Conservation (phyloP, 1,140 invertebrate genomes). For the Cotesia chilonis region DNA sequence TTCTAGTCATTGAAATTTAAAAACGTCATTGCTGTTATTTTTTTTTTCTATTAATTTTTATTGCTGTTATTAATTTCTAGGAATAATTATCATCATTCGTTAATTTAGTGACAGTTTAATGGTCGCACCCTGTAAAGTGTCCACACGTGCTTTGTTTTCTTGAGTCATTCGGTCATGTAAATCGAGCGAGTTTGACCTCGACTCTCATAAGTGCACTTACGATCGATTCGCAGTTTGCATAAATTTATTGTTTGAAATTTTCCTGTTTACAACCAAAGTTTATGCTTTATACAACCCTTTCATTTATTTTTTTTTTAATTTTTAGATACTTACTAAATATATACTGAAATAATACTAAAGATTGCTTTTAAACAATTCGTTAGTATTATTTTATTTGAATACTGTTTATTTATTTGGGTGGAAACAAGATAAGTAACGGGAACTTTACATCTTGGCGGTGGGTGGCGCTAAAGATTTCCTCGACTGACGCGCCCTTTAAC, state of each 20-base stretch:
- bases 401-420: not conserved
- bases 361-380: not conserved
- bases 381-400: not conserved
- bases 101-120: conserved; percentile 21
- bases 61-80: not conserved
- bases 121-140: conserved; percentile 3
- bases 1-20: not conserved
- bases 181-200: conserved; percentile 36
- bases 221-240: conserved; percentile 30
- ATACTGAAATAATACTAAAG: not conserved
- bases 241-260: conserved; percentile 1
- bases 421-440: conserved; percentile 4
- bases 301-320: too few species aligned
- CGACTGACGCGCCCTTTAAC: conserved; percentile 23
- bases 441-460: conserved; percentile 6
- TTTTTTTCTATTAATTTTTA: too few species aligned
- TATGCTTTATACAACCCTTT: too few species aligned
- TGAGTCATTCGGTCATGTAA: conserved; percentile 36
- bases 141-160: conserved; percentile 32
- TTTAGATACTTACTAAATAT: too few species aligned
- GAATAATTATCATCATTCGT: not conserved
- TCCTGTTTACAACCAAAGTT: not conserved
- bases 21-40: not conserved
- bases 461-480: conserved; percentile 26
- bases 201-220: conserved; percentile 26